A percentile compares a stretch with the other conserved stretches of the same genome.
Conservation (phyloP, 1,140 invertebrate genomes). For the Watersipora subatra region DNA sequence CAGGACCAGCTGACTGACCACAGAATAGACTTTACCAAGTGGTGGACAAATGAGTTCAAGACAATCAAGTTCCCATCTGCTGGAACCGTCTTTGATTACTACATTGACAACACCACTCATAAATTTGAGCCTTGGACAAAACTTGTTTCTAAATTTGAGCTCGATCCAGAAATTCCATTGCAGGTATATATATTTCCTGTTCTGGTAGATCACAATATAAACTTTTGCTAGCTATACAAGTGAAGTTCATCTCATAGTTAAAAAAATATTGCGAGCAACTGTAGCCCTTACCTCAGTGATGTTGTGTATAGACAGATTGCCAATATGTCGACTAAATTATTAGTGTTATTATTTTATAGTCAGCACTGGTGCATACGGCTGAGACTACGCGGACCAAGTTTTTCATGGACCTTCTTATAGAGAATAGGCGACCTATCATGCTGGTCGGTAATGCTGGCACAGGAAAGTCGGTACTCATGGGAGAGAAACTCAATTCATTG, state of each 20-base stretch:
- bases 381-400: conserved; percentile 79
- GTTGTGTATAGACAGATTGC: too few species aligned
- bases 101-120: conserved; percentile 75
- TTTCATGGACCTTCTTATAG: conserved; percentile 79
- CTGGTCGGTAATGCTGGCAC: conserved; percentile 69
- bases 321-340: too few species aligned
- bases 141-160: conserved; percentile 70
- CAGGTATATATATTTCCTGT: too few species aligned
- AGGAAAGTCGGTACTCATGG: conserved; percentile 44
- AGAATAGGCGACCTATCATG: conserved; percentile 77
- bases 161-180: conserved; percentile 77
- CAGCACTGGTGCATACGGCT: conserved; percentile 76
- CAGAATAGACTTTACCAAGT: conserved; percentile 86
- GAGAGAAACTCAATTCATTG: conserved; percentile 68
- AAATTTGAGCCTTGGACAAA: conserved; percentile 79
- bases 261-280: too few species aligned
- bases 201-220: too few species aligned
- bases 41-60: conserved; percentile 94
- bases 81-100: conserved; percentile 84
- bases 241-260: too few species aligned
- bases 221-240: too few species aligned
- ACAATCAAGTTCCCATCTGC: conserved; percentile 71
- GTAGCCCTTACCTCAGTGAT: too few species aligned
- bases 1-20: conserved; percentile 71
- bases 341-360: neutral